phyloP scores from a whole-genome alignment of 2,888 invertebrate genomes.

The Zaprionus obscuricornis region DNA sequence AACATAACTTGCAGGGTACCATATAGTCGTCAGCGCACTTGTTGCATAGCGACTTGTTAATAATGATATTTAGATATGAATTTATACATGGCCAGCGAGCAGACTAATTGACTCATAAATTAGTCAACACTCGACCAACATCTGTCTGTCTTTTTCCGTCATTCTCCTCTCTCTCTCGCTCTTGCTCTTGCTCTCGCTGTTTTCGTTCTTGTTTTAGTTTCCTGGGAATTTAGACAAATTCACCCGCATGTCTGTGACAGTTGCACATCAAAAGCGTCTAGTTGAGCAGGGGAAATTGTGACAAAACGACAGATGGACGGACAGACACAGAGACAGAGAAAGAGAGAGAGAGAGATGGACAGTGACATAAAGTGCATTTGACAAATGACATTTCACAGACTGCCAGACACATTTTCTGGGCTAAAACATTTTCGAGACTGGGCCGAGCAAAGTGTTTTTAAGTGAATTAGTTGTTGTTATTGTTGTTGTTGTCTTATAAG shows the following conservation, averaged over 20 bases:
- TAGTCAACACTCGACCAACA: conserved; percentile 39
- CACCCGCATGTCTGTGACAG: conserved; percentile 72
- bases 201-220: conserved; percentile 10
- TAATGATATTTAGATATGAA: conserved; percentile 34
- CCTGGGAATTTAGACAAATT: conserved; percentile 62
- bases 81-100: conserved; percentile 49
- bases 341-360: conserved; percentile 19
- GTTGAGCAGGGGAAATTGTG: conserved; percentile 30
- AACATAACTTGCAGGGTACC: too few relatives aligned
- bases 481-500: conserved; percentile 13
- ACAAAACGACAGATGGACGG: conserved; percentile 30
- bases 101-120: conserved; percentile 73
- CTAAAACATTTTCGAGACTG: conserved; percentile 50
- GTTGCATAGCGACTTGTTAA: too few relatives aligned
- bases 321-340: conserved; percentile 2
- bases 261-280: conserved; percentile 62
- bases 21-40: too few relatives aligned
- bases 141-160: not conserved
- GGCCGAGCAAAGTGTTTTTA: conserved; percentile 69
- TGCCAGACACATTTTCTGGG: conserved; percentile 69
- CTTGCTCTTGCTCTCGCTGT: not conserved
- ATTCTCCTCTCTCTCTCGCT: not conserved
- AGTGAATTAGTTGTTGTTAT: conserved; percentile 69
- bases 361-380: conserved; percentile 79
- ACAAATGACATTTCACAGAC: conserved; percentile 81